Conservation (phyloP, 2,113 vertebrate genomes). For the Tylochromis polylepis region DNA sequence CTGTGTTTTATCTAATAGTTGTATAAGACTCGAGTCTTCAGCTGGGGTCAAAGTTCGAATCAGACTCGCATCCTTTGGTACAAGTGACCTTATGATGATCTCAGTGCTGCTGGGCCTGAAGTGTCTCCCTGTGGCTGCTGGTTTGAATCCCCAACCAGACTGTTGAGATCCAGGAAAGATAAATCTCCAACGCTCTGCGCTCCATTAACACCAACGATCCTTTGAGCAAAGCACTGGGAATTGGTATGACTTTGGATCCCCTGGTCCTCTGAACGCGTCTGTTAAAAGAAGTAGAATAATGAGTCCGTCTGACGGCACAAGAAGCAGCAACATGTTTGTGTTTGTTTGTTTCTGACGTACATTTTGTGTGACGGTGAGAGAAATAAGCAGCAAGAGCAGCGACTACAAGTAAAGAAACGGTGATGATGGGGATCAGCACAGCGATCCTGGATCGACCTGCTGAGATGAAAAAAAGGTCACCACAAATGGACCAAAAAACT, state of each 20-base stretch:
- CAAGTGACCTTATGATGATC: accelerated
- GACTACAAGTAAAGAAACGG: background rate
- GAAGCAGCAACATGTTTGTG: background rate
- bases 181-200: accelerated
- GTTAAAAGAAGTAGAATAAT: background rate
- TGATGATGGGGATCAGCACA: background rate
- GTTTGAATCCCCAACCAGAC: background rate
- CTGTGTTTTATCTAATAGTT: accelerated
- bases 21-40: background rate
- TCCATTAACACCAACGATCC: accelerated
- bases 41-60: no score
- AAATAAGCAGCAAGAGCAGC: accelerated
- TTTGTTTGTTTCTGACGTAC: accelerated
- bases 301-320: accelerated
- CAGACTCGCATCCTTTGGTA: background rate
- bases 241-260: background rate
- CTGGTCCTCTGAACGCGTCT: accelerated
- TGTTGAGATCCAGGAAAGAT: background rate
- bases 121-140: background rate
- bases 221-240: background rate
- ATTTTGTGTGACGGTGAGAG: background rate
- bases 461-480: background rate
- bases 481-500: accelerated
- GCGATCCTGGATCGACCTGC: background rate
- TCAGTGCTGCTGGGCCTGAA: background rate